phyloP scores from a whole-genome alignment of 2,113 vertebrate species.

The Cyphomyrus plagiostoma region DNA sequence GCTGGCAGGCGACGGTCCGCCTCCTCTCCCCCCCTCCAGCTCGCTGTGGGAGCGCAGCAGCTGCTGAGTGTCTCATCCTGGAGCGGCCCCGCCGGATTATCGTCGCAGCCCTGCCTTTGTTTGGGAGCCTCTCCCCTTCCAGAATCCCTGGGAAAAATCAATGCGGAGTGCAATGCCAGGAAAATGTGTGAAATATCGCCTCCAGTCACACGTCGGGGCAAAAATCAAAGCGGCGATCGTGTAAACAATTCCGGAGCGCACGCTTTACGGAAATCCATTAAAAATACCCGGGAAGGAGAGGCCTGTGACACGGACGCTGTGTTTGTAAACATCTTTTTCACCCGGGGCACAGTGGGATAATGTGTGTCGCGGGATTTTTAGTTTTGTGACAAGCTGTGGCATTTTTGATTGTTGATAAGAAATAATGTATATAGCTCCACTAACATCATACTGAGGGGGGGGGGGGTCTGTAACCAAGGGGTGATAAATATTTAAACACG shows the following conservation, averaged over 20 bases:
- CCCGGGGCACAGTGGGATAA: neutral
- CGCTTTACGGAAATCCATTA: neutral
- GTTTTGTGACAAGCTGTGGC: neutral
- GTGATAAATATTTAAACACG: conserved; percentile 72
- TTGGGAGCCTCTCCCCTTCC: conserved; percentile 36
- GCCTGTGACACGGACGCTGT: neutral
- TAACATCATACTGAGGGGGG: conserved; percentile 51
- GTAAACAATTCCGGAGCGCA: neutral
- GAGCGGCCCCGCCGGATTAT: neutral
- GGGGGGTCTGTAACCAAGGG: conserved; percentile 54
- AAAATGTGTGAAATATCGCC: conserved; percentile 4
- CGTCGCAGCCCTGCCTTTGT: conserved; percentile 14
- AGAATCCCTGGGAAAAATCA: conserved; percentile 30
- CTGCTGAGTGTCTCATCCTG: conserved; percentile 31
- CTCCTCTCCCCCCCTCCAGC: conserved; percentile 26
- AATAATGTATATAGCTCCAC: conserved; percentile 40
- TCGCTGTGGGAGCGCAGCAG: conserved; percentile 47
- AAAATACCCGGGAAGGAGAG: neutral
- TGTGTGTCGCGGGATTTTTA: neutral
- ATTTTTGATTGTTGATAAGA: conserved; percentile 21
- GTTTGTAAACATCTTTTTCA: neutral
- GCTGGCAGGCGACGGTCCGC: conserved; percentile 37
- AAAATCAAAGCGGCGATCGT: neutral
- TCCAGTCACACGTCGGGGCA: neutral
- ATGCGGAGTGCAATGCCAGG: neutral